Base-by-base conservation (phyloP, 2,797 vertebrate species). In the Notamacropus eugenii region DNA sequence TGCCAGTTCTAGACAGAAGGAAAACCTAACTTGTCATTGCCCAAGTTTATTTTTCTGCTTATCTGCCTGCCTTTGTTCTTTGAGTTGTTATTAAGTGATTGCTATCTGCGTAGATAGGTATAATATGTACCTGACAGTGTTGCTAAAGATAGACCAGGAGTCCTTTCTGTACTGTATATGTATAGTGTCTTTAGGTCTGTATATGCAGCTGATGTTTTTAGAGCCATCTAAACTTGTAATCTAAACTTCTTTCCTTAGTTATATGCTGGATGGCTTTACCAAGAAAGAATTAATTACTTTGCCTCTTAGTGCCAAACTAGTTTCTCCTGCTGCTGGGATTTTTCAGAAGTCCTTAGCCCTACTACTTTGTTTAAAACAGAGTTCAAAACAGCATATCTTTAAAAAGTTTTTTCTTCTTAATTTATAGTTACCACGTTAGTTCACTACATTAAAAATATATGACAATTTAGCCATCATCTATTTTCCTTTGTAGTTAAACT, bases 141-240 rank as follows among this genome's bases (percentile, higher is more conserved):
- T 40, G 67, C 67, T 82, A 82, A 24, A 82, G 67, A 91, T 34
- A 58, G 52, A 40, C 46, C 92, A 93, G 95, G 87, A 57, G 56
- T 96, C 52, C 92, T 91, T 97, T 93, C 91, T 55, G 92, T 28
- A 58, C 8, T 92, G 27, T 96, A 82, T 92, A 19, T 40, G 94
- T n/a, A 55, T 94, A 90, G 67, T 12, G 0, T 82, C 91, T 91
- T 94, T 94, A 93, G 95, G 91, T 93, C 92, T 96, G 87, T 57
- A 54, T 62, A 11, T 91, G 93, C 59, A 94, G 34, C 46, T 97
- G 90, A 95, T 96, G 55, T 91, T 97, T 95, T 97, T 93, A 95
- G 95, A 96, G 50, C 91, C 94, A 55, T 29, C 24, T 46, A 74
- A 91, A 95, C 6, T 97, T 97, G 90, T 58, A 55, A 91, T 29